A percentile compares a stretch with the other conserved stretches of the same genome.
These are phyloP conservation scores for Saimiri boliviensis DNA, from an alignment of 2,113 vertebrate genomes.

Conservation along the genomic window DNA sequence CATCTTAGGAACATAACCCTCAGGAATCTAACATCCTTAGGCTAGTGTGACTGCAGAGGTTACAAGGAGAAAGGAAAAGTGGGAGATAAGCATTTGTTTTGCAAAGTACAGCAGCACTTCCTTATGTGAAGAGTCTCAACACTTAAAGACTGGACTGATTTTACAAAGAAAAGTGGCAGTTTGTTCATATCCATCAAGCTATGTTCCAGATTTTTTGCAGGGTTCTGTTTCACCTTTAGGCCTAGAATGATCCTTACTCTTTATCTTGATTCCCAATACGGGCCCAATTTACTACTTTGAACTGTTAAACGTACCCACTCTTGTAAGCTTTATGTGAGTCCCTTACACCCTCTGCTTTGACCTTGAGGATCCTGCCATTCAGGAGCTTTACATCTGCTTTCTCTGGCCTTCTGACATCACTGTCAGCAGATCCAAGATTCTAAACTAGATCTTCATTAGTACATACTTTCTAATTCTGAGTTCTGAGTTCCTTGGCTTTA, in stretches of 20 bases:
- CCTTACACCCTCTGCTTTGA: background rate
- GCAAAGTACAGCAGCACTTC: background rate
- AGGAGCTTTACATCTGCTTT: background rate
- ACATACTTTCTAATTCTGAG: background rate
- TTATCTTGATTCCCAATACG: background rate
- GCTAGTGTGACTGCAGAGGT: background rate
- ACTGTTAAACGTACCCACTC: background rate
- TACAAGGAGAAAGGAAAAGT: background rate
- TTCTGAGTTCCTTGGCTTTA: constrained; percentile 15
- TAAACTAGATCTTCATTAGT: background rate
- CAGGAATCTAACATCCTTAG: background rate
- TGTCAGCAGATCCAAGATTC: background rate
- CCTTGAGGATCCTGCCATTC: background rate
- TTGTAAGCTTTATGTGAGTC: background rate
- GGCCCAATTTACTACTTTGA: background rate
- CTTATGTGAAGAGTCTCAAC: background rate
- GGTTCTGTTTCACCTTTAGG: background rate
- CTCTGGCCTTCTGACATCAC: background rate
- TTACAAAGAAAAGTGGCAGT: background rate
- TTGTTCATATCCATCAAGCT: background rate
- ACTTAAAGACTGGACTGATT: background rate
- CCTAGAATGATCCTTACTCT: background rate
- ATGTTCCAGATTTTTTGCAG: background rate
- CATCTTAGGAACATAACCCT: background rate
- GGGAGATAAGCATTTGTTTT: background rate